phyloP scores from a whole-genome alignment of 2,888 invertebrate genomes.

The Elaeidobius kamerunicus region DNA sequence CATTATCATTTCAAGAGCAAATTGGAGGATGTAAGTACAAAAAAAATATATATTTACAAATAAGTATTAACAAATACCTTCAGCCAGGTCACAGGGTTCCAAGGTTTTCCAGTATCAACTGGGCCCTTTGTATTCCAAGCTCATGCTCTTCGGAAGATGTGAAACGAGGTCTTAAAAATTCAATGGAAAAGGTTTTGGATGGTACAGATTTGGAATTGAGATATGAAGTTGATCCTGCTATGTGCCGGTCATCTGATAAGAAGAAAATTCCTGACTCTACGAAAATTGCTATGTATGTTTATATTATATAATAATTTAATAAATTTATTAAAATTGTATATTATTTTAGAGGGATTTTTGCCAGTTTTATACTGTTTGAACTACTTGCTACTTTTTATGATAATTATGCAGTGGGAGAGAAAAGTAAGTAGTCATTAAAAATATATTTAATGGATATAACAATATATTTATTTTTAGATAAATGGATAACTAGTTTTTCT shows the following conservation, averaged over 20 bases:
- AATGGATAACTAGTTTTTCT: conserved; percentile 60
- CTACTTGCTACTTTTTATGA: conserved; percentile 43
- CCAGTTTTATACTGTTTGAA: conserved; percentile 38
- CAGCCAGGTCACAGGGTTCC: conserved; percentile 71
- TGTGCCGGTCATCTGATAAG: conserved; percentile 55
- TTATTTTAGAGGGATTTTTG: conserved; percentile 42
- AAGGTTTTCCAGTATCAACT: conserved; percentile 62
- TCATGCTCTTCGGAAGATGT: conserved; percentile 59
- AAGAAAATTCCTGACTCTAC: conserved; percentile 37
- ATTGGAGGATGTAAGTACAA: conserved; percentile 65
- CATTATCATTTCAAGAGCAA: conserved; percentile 63
- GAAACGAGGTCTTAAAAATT: conserved; percentile 54
- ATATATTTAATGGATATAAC: background rate
- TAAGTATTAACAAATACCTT: too few species aligned
- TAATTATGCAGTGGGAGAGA: conserved; percentile 34
- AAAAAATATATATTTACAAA: too few species aligned
- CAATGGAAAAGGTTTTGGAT: conserved; percentile 51
- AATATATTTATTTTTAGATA: conserved; percentile 43
- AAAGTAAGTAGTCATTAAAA: conserved; percentile 37
- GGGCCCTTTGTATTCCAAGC: conserved; percentile 67
- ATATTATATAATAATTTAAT: too few species aligned
- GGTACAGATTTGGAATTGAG: conserved; percentile 57
- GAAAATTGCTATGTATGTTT: conserved; percentile 40
- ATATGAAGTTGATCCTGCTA: conserved; percentile 57
- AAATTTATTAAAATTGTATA: conserved; percentile 1